phyloP scores from a whole-genome alignment of 2,888 invertebrate genomes.

The Furcula furcula region DNA sequence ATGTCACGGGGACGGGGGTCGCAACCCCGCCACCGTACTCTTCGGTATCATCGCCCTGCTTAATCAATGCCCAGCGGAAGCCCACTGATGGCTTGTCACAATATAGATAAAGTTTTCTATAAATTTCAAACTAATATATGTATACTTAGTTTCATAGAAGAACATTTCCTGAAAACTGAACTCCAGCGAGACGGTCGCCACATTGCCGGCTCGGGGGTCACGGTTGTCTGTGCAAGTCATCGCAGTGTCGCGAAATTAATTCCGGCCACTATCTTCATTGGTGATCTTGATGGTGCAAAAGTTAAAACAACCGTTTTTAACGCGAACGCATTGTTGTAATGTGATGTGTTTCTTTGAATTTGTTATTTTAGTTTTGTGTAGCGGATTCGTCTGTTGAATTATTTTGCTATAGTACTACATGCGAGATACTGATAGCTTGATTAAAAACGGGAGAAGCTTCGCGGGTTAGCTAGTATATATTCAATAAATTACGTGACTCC shows the following conservation, averaged over 20 bases:
- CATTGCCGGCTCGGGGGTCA: conserved; percentile 35
- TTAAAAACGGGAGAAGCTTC: too few relatives aligned
- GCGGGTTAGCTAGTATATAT: too few relatives aligned
- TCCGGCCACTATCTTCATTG: conserved; percentile 36
- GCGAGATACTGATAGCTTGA: too few relatives aligned
- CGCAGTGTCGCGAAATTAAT: conserved; percentile 40
- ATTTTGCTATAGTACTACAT: too few relatives aligned
- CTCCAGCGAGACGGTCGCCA: conserved; percentile 23
- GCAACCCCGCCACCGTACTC: too few relatives aligned
- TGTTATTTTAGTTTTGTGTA: conserved; percentile 20
- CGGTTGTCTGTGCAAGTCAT: conserved; percentile 6
- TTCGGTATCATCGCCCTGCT: too few relatives aligned
- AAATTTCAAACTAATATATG: too few relatives aligned
- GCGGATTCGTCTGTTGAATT: conserved; percentile 6
- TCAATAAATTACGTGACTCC: too few relatives aligned
- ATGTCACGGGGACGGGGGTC: too few relatives aligned
- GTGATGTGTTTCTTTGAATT: conserved; percentile 21
- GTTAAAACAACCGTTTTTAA: conserved; percentile 31
- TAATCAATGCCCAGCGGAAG: too few relatives aligned
- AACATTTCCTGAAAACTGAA: conserved; percentile 23
- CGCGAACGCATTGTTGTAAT: conserved; percentile 28
- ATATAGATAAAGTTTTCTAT: too few relatives aligned
- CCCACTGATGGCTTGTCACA: too few relatives aligned
- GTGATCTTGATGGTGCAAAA: conserved; percentile 32
- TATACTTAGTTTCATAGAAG: conserved; percentile 38